phyloP scores from a whole-genome alignment of 2,888 invertebrate genomes.

The Atherix ibis region DNA sequence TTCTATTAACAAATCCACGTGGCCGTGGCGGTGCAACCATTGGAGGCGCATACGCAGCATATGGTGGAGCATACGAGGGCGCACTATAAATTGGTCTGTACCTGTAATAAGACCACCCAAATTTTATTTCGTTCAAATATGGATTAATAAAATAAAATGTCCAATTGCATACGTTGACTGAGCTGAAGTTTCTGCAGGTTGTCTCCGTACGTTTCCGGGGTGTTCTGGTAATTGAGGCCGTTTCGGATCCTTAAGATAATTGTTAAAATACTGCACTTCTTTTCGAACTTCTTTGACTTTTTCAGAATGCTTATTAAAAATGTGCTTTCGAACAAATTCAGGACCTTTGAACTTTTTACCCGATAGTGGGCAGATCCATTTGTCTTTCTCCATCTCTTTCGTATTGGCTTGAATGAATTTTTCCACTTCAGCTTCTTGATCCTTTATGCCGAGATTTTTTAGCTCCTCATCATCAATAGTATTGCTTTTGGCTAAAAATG shows the following conservation, averaged over 20 bases:
- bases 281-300: slow-evolving; percentile 94
- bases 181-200: slow-evolving; percentile 5
- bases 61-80: slow-evolving; percentile 33
- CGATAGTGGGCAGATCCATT: slow-evolving; percentile 96
- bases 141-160: not conserved
- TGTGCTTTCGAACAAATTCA: slow-evolving; percentile 96
- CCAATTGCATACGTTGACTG: slow-evolving; percentile 8
- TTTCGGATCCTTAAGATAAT: slow-evolving; percentile 85
- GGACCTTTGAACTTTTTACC: slow-evolving; percentile 99
- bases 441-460: slow-evolving; percentile 69
- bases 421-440: slow-evolving; percentile 48
- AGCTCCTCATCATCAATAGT: slow-evolving; percentile 60
- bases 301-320: slow-evolving; percentile 92
- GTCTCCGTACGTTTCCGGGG: slow-evolving; percentile 34
- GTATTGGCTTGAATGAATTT: slow-evolving; percentile 93
- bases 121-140: not conserved
- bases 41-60: slow-evolving; percentile 36
- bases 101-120: slow-evolving; percentile 15
- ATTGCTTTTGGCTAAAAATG: slow-evolving; percentile 66
- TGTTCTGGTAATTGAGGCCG: slow-evolving; percentile 87
- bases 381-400: slow-evolving; percentile 92
- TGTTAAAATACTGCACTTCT: slow-evolving; percentile 96
- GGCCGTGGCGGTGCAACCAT: slow-evolving; percentile 33
- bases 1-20: slow-evolving; percentile 31
- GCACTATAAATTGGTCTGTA: slow-evolving; percentile 23